These are phyloP conservation scores for Halichoerus grypus DNA, from an alignment of 2,113 vertebrate genomes.

Conservation along the genomic window DNA sequence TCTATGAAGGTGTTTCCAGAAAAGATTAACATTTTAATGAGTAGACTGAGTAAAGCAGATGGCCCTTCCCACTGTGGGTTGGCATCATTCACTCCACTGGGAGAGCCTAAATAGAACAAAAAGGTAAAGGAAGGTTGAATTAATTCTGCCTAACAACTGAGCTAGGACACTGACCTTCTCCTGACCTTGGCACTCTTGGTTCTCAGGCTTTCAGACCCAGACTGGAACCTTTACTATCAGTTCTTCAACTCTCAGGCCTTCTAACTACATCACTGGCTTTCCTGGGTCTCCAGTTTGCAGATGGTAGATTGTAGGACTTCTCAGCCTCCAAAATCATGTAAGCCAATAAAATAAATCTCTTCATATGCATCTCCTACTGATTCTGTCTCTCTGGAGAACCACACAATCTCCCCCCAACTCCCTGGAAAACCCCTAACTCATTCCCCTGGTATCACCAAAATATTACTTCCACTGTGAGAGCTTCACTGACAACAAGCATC, in stretches of 20 bases:
- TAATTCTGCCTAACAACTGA: neutral
- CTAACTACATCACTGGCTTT: neutral
- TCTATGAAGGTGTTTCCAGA: neutral
- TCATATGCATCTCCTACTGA: neutral
- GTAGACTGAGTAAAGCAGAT: neutral
- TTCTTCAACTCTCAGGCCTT: neutral
- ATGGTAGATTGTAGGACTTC: neutral
- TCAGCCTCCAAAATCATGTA: neutral
- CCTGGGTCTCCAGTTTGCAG: neutral
- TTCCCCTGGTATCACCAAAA: neutral
- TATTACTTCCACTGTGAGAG: neutral
- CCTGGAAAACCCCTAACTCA: neutral
- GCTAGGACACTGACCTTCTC: neutral
- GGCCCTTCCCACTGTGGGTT: neutral
- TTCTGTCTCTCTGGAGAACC: neutral
- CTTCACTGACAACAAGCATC: neutral
- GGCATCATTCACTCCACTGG: neutral
- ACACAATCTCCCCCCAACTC: neutral
- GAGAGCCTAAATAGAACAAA: neutral
- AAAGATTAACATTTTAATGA: neutral
- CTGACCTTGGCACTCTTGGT: neutral
- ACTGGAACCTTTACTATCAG: neutral
- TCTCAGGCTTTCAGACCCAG: neutral
- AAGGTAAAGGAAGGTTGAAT: neutral
- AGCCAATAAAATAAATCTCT: neutral